Conservation (phyloP, 2,888 invertebrate species). For the Tetragnatha montana region DNA sequence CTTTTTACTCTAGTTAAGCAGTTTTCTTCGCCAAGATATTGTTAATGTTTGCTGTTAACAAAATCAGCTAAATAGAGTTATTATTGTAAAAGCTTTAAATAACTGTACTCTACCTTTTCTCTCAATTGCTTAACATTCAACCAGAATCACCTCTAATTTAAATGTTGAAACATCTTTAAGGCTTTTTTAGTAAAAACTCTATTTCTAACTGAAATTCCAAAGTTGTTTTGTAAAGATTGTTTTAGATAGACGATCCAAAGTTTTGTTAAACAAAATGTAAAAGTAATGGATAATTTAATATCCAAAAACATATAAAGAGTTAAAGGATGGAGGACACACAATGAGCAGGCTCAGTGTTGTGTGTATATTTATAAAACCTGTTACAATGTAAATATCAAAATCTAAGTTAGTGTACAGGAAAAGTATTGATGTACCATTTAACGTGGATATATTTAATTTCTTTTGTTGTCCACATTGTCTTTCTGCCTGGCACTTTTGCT, state of each 20-base stretch:
- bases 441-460: slow-evolving; percentile 57
- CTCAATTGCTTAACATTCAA: no score
- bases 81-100: no score
- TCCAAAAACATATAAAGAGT: not conserved
- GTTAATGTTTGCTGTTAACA: no score
- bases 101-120: no score
- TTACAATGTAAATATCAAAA: slow-evolving; percentile 33
- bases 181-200: not conserved
- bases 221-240: slow-evolving; percentile 1
- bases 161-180: no score
- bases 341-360: slow-evolving; percentile 71
- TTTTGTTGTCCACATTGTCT: slow-evolving; percentile 50
- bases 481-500: slow-evolving; percentile 63
- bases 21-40: no score
- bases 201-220: not conserved
- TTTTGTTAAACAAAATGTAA: not conserved
- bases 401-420: slow-evolving; percentile 46
- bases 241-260: not conserved
- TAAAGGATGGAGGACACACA: slow-evolving; percentile 53
- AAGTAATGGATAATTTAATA: not conserved
- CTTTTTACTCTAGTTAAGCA: no score
- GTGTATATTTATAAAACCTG: slow-evolving; percentile 56
- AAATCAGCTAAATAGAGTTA: no score
- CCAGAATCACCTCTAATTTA: no score
- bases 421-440: slow-evolving; percentile 47